Evolutionary conservation across 35 echinoderm and acorn worm species (phyloP), one percentile per base, ranked within the genome.

Genomic region (Lytechinus variegatus): DNA sequence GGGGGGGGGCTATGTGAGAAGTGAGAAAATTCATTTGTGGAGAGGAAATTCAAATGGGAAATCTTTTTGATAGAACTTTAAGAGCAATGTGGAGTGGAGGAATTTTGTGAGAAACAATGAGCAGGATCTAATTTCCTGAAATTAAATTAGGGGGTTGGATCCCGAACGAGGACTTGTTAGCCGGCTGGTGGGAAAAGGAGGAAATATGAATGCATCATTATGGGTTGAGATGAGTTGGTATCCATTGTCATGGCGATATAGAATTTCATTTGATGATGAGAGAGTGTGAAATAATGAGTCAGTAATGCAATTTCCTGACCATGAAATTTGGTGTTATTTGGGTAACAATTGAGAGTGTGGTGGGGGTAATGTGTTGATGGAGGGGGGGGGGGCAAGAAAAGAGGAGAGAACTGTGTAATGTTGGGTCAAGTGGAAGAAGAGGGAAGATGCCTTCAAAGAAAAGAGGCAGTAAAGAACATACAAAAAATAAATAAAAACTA

Each of bases 231-330:
- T 79, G 66, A 79, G 66, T 79, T 6, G 66, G 66, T 24, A 24
- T 90, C 88, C 88, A 54, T 90, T 90, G 88, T 54, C 88, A 90
- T 90, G 88, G 88, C 52, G 88, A 90, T 90, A 54, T 90, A 44
- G 52, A 90, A 90, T 90, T 90, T 90, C 88, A 90, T 54, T 54
- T 79, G 66, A 79, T n/a, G 66, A 16, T 79, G 66, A 79, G 66
- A 19, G 66, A 79, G 66, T n/a, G 66, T 79, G 66, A 79, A 79
- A 29, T 52, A 90, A 90, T 90, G 88, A 90, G 29, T 90, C 29
- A 90, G 52, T 90, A 90, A 90, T 90, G 88, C 52, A 90, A 90
- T 90, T 90, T 90, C 88, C 88, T 90, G 88, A 90, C 88, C 88
- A 44, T 90, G 88, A 90, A 90, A 79, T 79, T 21, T 90, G 88